phyloP scores from a whole-genome alignment of 2,888 invertebrate genomes.

The Gymnosoma rotundatum region DNA sequence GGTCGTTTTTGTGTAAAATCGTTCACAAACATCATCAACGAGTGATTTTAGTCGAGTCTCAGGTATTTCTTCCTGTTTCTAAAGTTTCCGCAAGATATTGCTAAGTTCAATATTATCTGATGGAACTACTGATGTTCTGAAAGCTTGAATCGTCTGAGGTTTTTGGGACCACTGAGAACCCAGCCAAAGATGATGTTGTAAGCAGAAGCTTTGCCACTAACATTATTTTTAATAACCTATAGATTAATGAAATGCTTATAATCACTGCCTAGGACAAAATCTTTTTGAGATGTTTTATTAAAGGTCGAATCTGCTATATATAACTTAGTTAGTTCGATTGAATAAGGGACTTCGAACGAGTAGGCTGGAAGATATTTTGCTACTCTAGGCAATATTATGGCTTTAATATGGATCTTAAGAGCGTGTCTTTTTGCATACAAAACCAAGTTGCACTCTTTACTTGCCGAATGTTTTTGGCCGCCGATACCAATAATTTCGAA shows the following conservation, averaged over 20 bases:
- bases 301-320: not conserved
- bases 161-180: no score
- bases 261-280: not conserved
- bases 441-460: not conserved
- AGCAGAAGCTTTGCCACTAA: no score
- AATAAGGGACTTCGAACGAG: constrained; percentile 7
- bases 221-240: no score
- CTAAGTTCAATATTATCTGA: no score
- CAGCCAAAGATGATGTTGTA: no score
- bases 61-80: no score
- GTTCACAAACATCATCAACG: no score
- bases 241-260: not conserved
- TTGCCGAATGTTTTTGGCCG: constrained; percentile 3
- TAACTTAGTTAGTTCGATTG: not conserved
- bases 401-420: not conserved
- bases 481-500: constrained; percentile 22
- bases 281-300: not conserved
- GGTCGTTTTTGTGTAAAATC: no score
- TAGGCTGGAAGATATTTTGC: constrained; percentile 4
- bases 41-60: no score
- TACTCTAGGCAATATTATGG: constrained; percentile 4
- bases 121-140: no score
- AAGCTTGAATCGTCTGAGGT: not conserved
- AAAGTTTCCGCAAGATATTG: no score
- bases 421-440: no score